Base-by-base conservation (phyloP, 2,797 vertebrate species). In the Meriones psammophilus region DNA sequence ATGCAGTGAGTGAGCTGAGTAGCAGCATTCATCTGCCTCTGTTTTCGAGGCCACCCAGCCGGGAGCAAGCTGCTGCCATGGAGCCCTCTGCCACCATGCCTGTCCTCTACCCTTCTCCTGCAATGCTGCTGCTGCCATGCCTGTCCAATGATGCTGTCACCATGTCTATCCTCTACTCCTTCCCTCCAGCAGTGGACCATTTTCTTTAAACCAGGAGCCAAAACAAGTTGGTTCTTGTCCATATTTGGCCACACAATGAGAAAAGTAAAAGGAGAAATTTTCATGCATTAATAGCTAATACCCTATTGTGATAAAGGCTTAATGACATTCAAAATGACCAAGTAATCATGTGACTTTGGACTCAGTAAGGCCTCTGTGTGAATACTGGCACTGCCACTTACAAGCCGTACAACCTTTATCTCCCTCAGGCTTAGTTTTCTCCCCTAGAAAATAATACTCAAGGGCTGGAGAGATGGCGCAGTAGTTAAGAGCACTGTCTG, bases 361-460 rank as follows among this genome's bases (percentile, higher is more conserved):
- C 58, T 77, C 94, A 42, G 1, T 77, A 36, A 54, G n/a, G 46
- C 62, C 26, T 60, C 20, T 86, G 68, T 76, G 8, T 54, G 62
- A 92, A 86, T n/a, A 60, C 2, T n/a, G 39, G 30, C 60, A 60
- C 60, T 28, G 28, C 39, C 69, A 18, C 26, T 56, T 18, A 74
- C 9, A 62, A 28, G 46, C 36, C 36, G 13, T 17, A 8, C 8
- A 50, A 26, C 17, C 26, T 89, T 20, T 18, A 58, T 17, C 46
- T 58, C 46, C 66, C n/a, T 88, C 56, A 33, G 39, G 56, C 66
- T 92, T 58, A 60, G 24, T 87, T 58, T 93, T 56, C 86, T 89
- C 64, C 50, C 28, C 42, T 78, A 68, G 5, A 50, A 56, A 74
- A 92, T 18, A 50, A n/a, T 62, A 81, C 14, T 87, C 15, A 62